Base-by-base conservation (phyloP, 1,140 invertebrate genomes). In the Ctenoplectra terminalis region DNA sequence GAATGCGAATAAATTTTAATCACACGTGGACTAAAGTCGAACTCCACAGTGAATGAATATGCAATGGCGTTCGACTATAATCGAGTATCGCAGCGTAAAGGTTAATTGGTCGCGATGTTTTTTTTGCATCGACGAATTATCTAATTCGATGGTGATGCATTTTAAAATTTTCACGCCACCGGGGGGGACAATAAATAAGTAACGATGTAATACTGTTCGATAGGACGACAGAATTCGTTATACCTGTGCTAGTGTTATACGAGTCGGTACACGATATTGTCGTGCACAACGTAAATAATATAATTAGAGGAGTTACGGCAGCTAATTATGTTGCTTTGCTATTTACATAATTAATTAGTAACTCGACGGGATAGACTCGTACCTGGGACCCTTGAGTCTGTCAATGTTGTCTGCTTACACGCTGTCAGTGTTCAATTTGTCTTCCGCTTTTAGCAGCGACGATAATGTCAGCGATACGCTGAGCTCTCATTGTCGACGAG, bases 291-390 rank as follows among this genome's bases (percentile, higher is more conserved):
- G 50, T 58, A 67, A 50, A 81, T 81, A 81, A 75, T 81, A 74
- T 81, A 81, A 81, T 81, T 81, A 81, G 79, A 66, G 78, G 71
- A 81, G 79, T 81, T 81, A 75, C 79, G 73, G 50, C 79, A 66
- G 79, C 71, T 81, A 81, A 81, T 81, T 81, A 75, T 81, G 72
- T 81, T 81, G 50, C 72, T 66, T 72, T n/a, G 50, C 71, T 74
- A 75, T 81, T 81, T 81, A 74, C 72, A 74, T 81, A 81, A 81
- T 81, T 81, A 81, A 81, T 81, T 81, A 81, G 79, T 50, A 66
- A 46, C 52, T 81, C 46, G 52, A 23, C 26, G 31, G 61, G 61
- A 75, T 66, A 52, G 71, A 58, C 48, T 67, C 61, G 60, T 48
- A 46, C 56, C 13, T 13, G 26, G 15, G 60, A 37, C 20, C 26